Evolutionary conservation across 2,797 vertebrate genomes (phyloP).

Genomic region (Tauraco hartlaubi): DNA sequence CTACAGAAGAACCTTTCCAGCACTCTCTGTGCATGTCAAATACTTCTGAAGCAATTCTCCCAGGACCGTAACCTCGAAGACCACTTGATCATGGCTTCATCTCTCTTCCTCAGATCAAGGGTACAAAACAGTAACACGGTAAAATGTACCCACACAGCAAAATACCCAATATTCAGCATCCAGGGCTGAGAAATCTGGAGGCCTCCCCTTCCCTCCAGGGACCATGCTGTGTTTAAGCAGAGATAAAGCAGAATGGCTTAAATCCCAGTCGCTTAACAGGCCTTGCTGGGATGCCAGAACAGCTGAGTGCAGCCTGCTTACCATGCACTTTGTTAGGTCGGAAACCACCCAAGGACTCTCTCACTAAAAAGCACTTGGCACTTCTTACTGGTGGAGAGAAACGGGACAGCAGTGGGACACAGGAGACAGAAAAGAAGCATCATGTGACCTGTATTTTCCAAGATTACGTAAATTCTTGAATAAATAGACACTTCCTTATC

Average conservation of each 20-base stretch:
- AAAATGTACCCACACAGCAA: neutral
- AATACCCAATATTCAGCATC: neutral
- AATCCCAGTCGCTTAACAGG: neutral
- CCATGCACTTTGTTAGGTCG: rapidly evolving
- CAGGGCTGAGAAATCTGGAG: neutral
- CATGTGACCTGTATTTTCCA: neutral
- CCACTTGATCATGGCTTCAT: neutral
- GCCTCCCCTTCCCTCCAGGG: neutral
- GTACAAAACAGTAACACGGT: neutral
- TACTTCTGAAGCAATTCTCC: neutral
- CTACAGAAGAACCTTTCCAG: neutral
- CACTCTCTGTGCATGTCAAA: neutral
- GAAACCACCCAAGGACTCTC: neutral
- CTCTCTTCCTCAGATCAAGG: neutral
- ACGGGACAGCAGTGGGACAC: rapidly evolving
- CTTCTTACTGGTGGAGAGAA: neutral
- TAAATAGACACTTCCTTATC: conserved; percentile 31
- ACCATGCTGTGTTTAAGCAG: neutral
- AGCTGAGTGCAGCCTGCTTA: neutral
- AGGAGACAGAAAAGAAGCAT: neutral
- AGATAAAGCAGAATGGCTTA: neutral
- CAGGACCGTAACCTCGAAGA: neutral
- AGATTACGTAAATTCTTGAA: neutral
- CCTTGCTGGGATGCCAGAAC: neutral
- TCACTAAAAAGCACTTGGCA: rapidly evolving